Base-by-base conservation (phyloP, 2,888 invertebrate species). In the Ichneumoninae sp. region DNA sequence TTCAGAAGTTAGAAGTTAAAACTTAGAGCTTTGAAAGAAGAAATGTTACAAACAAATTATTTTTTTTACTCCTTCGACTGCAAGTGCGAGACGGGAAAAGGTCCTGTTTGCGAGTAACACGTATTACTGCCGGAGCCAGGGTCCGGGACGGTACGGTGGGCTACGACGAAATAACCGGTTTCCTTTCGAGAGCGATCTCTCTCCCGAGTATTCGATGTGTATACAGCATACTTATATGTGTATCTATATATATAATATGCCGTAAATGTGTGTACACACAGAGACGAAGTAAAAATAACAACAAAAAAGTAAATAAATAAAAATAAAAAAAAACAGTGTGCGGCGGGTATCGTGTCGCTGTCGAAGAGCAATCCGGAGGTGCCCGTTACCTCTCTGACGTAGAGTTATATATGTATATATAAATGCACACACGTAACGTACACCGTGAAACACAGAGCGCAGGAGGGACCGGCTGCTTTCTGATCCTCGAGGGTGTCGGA, bases 111-210 rank as follows among this genome's bases (percentile, higher is more conserved):
- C 60, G 75, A 75, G 69, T 71, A 57, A 69, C 68, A 50, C 69
- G 52, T 69, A 54, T 52, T 33, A 54, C 54, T 40, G 83, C 74
- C 69, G 77, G 77, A 66, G 72, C 16, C 75, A 71, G 30, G 44
- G 71, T 65, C 75, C 50, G 70, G 33, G 62, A n/a, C 50, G 78
- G 47, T 65, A 65, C 72, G 83, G 77, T 84, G 83, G 83, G 80
- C 80, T 77, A 80, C 83, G 69, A 80, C 71, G 77, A 80, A 84
- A 84, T 84, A 84, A 84, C 83, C 83, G 83, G 83, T 84, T 84
- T 84, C 33, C 74, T 80, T 77, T 80, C 76, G 77, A 80, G 77
- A 84, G 77, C 77, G 80, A 84, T 80, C 83, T 83, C 78, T 79
- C 83, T 82, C 71, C 65, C 71, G 80, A 69, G 80, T 54, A 52